A percentile compares a stretch with the other conserved stretches of the same genome.
These are phyloP conservation scores for pig (Sus scrofa) DNA, from an alignment of 2,113 vertebrate genomes.

Conservation along the genomic window DNA sequence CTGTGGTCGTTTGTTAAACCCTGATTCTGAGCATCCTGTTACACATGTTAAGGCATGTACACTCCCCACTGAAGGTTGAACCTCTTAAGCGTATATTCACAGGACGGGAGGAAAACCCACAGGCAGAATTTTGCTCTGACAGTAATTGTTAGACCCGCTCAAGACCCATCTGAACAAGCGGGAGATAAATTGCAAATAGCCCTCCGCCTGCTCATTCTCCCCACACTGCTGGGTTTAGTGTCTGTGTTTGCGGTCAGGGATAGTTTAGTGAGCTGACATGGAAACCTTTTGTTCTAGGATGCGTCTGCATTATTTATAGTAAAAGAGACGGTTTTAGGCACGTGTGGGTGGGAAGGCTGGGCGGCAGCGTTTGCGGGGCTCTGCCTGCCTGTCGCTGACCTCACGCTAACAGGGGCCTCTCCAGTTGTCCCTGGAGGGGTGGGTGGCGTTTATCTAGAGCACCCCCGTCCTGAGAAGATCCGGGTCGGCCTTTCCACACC, in stretches of 20 bases:
- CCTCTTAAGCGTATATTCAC: not conserved
- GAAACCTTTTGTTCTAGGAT: accelerated
- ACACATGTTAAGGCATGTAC: accelerated
- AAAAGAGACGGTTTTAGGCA: not conserved
- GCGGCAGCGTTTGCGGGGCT: accelerated
- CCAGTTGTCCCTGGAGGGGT: not conserved
- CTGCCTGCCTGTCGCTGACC: accelerated
- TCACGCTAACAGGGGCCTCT: accelerated
- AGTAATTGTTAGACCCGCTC: not conserved
- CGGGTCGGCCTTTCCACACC: accelerated
- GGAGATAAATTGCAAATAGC: accelerated
- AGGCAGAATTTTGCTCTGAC: accelerated
- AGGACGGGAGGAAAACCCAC: not conserved
- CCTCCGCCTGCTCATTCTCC: accelerated
- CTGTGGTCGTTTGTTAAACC: not conserved
- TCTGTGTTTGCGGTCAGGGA: accelerated
- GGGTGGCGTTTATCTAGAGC: accelerated
- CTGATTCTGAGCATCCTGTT: accelerated
- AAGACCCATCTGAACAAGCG: accelerated
- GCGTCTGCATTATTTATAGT: accelerated
- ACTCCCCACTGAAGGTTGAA: accelerated
- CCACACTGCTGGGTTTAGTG: not conserved
- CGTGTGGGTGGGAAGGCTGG: accelerated
- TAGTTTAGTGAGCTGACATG: accelerated
- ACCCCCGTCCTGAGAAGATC: accelerated